Conservation (phyloP, 2,113 vertebrate species). For the Prolemur simus region DNA sequence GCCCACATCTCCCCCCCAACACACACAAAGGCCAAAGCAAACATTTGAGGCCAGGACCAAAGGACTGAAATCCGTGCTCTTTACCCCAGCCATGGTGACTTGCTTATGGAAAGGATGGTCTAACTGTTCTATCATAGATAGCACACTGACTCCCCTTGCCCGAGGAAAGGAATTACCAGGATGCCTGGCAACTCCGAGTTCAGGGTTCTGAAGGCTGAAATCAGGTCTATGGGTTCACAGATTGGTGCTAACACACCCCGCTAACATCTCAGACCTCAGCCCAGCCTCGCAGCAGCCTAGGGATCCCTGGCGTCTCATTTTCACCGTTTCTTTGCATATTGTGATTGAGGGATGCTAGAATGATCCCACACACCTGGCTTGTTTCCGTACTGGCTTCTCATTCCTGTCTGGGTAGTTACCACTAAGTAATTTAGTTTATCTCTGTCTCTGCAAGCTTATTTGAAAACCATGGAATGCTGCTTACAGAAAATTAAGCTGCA, state of each 20-base stretch:
- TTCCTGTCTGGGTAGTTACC: constrained; percentile 55
- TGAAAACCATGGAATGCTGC: constrained; percentile 67
- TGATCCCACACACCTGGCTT: constrained; percentile 30
- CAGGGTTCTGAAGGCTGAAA: neutral
- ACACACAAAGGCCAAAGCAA: neutral
- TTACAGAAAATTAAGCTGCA: constrained; percentile 76
- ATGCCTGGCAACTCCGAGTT: neutral
- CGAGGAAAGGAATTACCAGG: neutral
- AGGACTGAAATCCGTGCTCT: neutral
- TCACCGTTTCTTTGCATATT: neutral
- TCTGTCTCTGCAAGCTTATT: constrained; percentile 65
- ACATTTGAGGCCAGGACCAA: neutral
- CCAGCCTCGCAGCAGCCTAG: neutral
- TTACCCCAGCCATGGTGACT: neutral
- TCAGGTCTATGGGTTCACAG: neutral
- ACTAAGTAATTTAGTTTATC: constrained; percentile 68
- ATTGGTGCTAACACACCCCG: fast-evolving
- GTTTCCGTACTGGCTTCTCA: neutral
- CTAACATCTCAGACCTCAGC: neutral
- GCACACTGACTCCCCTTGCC: fast-evolving
- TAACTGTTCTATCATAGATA: neutral
- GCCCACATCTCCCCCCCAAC: fast-evolving
- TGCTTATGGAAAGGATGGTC: neutral
- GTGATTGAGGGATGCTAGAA: neutral
- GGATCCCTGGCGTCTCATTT: neutral